A percentile compares a stretch with the other conserved stretches of the same genome.
Conservation (phyloP, 1,140 invertebrate species). For the Euwallacea fornicatus region DNA sequence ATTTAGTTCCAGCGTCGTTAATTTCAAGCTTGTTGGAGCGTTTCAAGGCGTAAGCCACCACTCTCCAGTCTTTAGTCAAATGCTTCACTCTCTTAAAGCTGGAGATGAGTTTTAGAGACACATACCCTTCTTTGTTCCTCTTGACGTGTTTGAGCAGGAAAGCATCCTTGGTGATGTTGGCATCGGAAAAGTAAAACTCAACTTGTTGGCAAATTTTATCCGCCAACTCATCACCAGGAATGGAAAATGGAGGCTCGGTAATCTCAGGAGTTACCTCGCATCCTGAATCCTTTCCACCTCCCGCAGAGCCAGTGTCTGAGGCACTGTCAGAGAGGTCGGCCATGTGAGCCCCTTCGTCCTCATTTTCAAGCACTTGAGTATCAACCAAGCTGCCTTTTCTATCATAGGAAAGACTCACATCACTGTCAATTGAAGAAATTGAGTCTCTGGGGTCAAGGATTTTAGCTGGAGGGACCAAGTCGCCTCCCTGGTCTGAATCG, state of each 20-base stretch:
- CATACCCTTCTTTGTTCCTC: slow-evolving; percentile 92
- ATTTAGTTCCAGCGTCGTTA: slow-evolving; percentile 87
- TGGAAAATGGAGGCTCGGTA: slow-evolving; percentile 59
- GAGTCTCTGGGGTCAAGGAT: slow-evolving; percentile 64
- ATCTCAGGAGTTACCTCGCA: slow-evolving; percentile 62
- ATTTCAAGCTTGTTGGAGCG: slow-evolving; percentile 83
- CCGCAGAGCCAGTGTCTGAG: slow-evolving; percentile 61
- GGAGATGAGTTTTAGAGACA: slow-evolving; percentile 90
- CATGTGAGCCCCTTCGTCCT: slow-evolving; percentile 58
- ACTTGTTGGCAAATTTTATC: slow-evolving; percentile 81
- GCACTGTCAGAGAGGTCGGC: slow-evolving; percentile 67
- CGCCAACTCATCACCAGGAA: slow-evolving; percentile 72
- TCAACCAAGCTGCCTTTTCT: slow-evolving; percentile 44
- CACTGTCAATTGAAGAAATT: slow-evolving; percentile 66
- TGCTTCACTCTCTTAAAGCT: slow-evolving; percentile 92
- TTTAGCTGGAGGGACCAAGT: slow-evolving; percentile 53
- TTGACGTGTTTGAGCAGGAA: slow-evolving; percentile 93
- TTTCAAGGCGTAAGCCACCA: slow-evolving; percentile 80
- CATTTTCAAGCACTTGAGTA: slow-evolving; percentile 55
- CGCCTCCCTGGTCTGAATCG: slow-evolving; percentile 51
- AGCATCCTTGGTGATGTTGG: slow-evolving; percentile 91
- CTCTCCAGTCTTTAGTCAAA: slow-evolving; percentile 89
- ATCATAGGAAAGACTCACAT: slow-evolving; percentile 62
- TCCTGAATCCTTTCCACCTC: slow-evolving; percentile 67
- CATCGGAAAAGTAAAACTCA: slow-evolving; percentile 93